Percentiles rank a stretch among this genome's conserved stretches.
phyloP scores from a whole-genome alignment of 2,888 invertebrate genomes.

The Scelioninae gen. 1 region DNA sequence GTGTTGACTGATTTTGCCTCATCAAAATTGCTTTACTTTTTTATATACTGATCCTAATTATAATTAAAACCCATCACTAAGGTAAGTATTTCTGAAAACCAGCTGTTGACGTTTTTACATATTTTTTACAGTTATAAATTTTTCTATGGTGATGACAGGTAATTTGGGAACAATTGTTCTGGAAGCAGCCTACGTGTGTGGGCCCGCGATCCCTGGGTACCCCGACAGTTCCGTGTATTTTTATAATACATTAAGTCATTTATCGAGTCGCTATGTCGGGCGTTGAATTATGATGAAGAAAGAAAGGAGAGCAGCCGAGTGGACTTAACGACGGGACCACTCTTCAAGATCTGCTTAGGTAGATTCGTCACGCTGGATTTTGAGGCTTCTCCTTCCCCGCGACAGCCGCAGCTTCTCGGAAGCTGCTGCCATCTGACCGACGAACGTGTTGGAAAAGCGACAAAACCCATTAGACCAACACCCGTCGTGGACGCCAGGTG shows the following conservation, averaged over 20 bases:
- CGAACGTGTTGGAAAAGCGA: conserved; percentile 45
- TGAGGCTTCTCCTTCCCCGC: conserved; percentile 34
- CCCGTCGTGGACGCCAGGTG: conserved; percentile 25
- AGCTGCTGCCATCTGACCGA: conserved; percentile 61
- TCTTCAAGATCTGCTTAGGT: conserved; percentile 54
- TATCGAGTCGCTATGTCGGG: conserved; percentile 56
- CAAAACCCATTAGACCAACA: conserved; percentile 16
- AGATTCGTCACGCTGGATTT: conserved; percentile 66
- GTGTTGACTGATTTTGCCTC: no score
- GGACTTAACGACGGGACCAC: conserved; percentile 75
- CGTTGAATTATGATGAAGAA: conserved; percentile 1
- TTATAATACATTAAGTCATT: conserved; percentile 78
- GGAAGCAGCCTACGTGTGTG: conserved; percentile 57
- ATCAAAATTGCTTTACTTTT: no score
- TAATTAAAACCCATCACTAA: no score
- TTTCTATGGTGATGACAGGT: conserved; percentile 6
- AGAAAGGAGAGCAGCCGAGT: conserved; percentile 5
- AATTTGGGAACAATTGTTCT: conserved; percentile 59
- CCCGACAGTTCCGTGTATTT: conserved; percentile 75
- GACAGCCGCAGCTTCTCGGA: conserved; percentile 41
- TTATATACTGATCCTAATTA: no score
- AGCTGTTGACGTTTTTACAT: no score
- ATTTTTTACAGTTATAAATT: background rate
- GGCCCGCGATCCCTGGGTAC: conserved; percentile 40
- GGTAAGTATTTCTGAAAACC: no score